Evolutionary conservation across 2,888 invertebrate genomes (phyloP), one percentile per base, ranked within the genome.

Genomic region (Drosophila recens): DNA sequence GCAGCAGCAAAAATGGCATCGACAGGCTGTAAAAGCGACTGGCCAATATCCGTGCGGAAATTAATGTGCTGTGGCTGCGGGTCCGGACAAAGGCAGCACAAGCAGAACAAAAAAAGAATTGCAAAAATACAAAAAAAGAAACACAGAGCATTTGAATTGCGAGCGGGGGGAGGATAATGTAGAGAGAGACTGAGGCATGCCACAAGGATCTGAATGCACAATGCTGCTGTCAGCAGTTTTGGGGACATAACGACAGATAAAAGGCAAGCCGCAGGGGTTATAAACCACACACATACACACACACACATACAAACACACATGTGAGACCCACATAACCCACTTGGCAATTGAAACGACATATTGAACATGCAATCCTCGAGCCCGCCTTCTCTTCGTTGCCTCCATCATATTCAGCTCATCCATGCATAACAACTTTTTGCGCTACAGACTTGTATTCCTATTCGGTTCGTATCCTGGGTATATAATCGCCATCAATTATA

Each of bases 41-140:
- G 81, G 90, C 82, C 84, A 85, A 85, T 85, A 89, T 85, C 90
- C 89, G 76, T 70, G 65, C 89, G 89, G 84, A 85, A 85, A 85
- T 85, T 87, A 89, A 87, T 87, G 90, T 85, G 74, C 86, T 82
- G 82, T 79, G 82, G 76, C 79, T 75, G 57, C 53, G 65, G 53
- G 38, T 54, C 52, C 65, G 63, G 42, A 70, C 66, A 78, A 65
- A 64, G 34, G 36, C 30, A 42, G 49, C 30, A 17, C 6, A 45
- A 20, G 61, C 34, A 38, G 13, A 17, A 30, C 15, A 52, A 38
- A 34, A 15, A 23, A 27, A 42, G 53, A 48, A 36, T 33, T 27
- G 58, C 33, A 38, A 48, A 57, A 56, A 51, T 30, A 6, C 23
- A 51, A 58, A 68, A 69, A 67, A 68, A 72, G 82, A 64, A 52